Percentiles rank a stretch among this genome's conserved stretches.
Evolutionary conservation across 2,113 vertebrate genomes (phyloP).

Genomic region (Andinoacara biseriatus): DNA sequence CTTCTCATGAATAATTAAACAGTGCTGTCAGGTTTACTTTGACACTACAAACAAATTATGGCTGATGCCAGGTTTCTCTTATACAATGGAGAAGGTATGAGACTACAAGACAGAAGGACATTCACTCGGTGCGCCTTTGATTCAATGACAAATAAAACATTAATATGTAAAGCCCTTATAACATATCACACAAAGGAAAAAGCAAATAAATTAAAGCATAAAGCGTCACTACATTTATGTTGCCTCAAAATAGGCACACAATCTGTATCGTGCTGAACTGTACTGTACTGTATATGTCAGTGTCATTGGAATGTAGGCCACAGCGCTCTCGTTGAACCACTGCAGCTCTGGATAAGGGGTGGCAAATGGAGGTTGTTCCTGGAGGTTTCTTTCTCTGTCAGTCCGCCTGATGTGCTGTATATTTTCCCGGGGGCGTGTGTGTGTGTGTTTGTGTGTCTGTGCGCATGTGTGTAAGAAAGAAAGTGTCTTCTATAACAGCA

Average conservation of each 20-base stretch:
- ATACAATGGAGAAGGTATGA: not conserved
- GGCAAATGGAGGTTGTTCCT: constrained; percentile 55
- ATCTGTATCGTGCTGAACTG: not conserved
- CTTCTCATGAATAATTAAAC: constrained; percentile 16
- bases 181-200: not conserved
- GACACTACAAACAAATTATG: not conserved
- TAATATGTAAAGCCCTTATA: not conserved
- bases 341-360: constrained; percentile 38
- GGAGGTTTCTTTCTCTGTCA: constrained; percentile 50
- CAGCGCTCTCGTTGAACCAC: constrained; percentile 41
- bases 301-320: constrained; percentile 65
- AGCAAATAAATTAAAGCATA: not conserved
- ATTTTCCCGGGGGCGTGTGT: not conserved
- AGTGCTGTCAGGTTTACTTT: constrained; percentile 8
- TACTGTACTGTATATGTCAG: constrained; percentile 23
- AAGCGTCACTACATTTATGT: not conserved
- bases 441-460: constrained; percentile 5
- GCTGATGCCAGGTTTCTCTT: constrained; percentile 16
- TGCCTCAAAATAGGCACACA: constrained; percentile 10
- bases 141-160: constrained; percentile 11
- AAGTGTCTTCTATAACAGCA: not conserved
- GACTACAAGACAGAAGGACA: not conserved
- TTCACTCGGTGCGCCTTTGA: not conserved
- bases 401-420: constrained; percentile 18
- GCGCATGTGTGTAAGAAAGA: not conserved